A percentile compares a stretch with the other conserved stretches of the same genome.
Conservation (phyloP, 2,888 invertebrate species). For the Hydropsyche betteni region DNA sequence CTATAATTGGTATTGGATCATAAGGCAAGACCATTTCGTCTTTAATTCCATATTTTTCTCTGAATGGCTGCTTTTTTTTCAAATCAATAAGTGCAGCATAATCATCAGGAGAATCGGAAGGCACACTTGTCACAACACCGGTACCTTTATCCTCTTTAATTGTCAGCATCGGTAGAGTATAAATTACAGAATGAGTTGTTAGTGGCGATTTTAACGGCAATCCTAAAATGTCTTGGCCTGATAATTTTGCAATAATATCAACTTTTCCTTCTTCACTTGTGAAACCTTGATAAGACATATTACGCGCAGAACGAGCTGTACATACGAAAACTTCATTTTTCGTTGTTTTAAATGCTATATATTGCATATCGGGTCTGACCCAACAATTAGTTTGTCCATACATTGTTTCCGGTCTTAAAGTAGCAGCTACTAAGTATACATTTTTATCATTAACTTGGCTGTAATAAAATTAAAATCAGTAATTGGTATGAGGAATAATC, state of each 20-base stretch:
- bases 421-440: conserved; percentile 94
- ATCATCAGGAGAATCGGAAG: conserved; percentile 98
- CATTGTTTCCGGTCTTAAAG: conserved; percentile 99
- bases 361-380: conserved; percentile 94
- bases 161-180: conserved; percentile 96
- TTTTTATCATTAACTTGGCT: conserved; percentile 66
- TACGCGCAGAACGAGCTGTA: conserved; percentile 88
- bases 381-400: conserved; percentile 99
- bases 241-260: conserved; percentile 73
- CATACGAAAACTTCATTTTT: conserved; percentile 84
- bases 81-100: conserved; percentile 94
- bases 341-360: conserved; percentile 83
- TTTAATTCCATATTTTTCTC: conserved; percentile 89
- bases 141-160: conserved; percentile 99
- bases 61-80: conserved; percentile 91
- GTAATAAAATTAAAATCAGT: conserved; percentile 52
- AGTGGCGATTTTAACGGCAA: conserved; percentile 84
- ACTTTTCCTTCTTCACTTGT: conserved; percentile 82
- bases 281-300: conserved; percentile 96
- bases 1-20: conserved; percentile 84
- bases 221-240: conserved; percentile 84
- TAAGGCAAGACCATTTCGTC: conserved; percentile 76
- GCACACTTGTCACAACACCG: conserved; percentile 97
- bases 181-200: conserved; percentile 83
- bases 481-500: conserved; percentile 47